Base-by-base conservation (phyloP, 2,888 invertebrate genomes). In the Polydrusus pterygomalis region DNA sequence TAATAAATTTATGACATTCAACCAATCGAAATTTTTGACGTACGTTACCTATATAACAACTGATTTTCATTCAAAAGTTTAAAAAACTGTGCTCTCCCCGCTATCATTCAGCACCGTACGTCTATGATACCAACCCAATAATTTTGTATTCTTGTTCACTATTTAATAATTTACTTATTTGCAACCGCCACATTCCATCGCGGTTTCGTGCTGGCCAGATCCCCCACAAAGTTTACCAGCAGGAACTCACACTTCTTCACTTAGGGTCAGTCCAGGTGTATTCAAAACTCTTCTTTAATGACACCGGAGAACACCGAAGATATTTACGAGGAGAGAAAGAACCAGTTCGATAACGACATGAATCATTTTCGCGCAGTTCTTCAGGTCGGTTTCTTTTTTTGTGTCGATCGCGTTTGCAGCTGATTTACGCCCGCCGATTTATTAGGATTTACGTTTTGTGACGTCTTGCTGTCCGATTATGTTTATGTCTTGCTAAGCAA, bases 361-460 rank as follows among this genome's bases (percentile, higher is more conserved):
- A 76, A 76, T 76, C 76, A 76, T 70, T 11, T 64, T 25, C 30
- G 60, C 20, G 56, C 69, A 62, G 76, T 76, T 51, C 10, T 76
- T 51, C 30, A 67, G 67, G 51, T 67, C 51, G 67, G 67, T 67
- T 72, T 76, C 68, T 76, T 76, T 71, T n/a, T 76, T 76, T 83
- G 81, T 81, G 83, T 85, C 84, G 83, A 83, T 84, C 84, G 68
- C 56, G 60, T 83, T 84, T 83, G 79, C 80, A 77, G 80, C 79
- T 85, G 85, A 86, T 85, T 85, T 84, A 86, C 80, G 74, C 78
- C 78, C 77, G 81, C 81, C 80, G 82, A 85, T 85, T 84, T 82
- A 83, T 84, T 81, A 82, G 81, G 83, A 83, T 83, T 84, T 83
- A 83, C 80, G 80, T 80, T 80, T 82, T 80, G 82, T 81, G 81